Evolutionary conservation across 2,113 vertebrate species (phyloP), one percentile per base, ranked within the genome.

Genomic region (Uropsilus gracilis): DNA sequence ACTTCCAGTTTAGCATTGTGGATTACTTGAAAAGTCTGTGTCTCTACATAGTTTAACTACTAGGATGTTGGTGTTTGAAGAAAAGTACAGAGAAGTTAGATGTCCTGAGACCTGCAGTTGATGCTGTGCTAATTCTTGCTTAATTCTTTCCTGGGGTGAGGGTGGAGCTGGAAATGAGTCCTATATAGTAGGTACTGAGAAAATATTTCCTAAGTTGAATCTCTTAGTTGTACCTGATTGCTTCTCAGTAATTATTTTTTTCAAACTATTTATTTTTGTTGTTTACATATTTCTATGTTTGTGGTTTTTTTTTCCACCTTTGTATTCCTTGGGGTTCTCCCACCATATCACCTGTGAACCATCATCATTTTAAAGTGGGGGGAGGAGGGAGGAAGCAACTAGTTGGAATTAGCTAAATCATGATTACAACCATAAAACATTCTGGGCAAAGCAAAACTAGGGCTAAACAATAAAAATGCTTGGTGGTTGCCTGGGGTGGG

Each of bases 1-100:
- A 57, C 78, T 88, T 93, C 69, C 63, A 89, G 9, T 30, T 86
- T 78, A 57, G 53, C 89, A 42, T 39, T 90, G 20, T 92, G 81
- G 32, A 34, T 80, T 84, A 26, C 24, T 42, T 85, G 34, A 61
- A 48, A 68, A 95, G 44, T 55, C 22, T 55, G 1, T 82, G 6
- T 90, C 80, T 69, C 8, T 37, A 39, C 57, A 63, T 26, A 69
- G 68, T 80, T 48, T 28, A 48, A 3, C 32, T 32, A 30, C 17
- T 37, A 59, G 42, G 20, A 69, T n/a, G n/a, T 80, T 57, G 37
- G 13, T 85, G 6, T 85, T 76, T 94, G 66, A 48, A 80, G 53
- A 39, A 34, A 10, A 90, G 39, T 26, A n/a, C n/a, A 26, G 48
- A 53, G 73, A 34, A 77, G 20, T 78, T 71, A 24, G 18, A 57